Percentiles rank a stretch among this genome's conserved stretches.
Evolutionary conservation across 2,888 invertebrate genomes (phyloP).

Genomic region (Apomyelois bistriatella): DNA sequence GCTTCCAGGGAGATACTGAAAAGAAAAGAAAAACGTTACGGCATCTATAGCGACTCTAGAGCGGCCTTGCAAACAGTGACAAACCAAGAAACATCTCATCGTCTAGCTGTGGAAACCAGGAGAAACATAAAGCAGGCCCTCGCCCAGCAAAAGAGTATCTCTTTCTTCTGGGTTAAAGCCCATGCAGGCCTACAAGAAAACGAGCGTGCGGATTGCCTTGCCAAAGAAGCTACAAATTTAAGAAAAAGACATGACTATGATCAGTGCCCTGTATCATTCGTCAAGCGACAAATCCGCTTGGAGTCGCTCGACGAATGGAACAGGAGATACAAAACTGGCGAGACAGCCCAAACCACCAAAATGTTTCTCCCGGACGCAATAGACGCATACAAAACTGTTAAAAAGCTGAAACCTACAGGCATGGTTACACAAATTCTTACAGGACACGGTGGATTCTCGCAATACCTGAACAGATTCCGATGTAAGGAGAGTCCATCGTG

Average conservation of each 20-base stretch:
- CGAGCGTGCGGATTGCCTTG: too few species aligned
- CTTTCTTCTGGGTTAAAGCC: too few species aligned
- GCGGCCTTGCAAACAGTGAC: too few species aligned
- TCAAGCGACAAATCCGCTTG: background rate
- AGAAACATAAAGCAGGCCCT: too few species aligned
- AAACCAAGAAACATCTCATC: too few species aligned
- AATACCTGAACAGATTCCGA: constrained; percentile 10
- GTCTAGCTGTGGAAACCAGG: too few species aligned
- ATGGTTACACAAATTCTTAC: background rate
- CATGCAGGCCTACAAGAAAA: too few species aligned
- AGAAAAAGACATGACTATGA: background rate
- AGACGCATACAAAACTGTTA: background rate
- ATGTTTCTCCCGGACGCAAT: constrained; percentile 11
- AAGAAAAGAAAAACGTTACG: too few species aligned
- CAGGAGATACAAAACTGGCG: constrained; percentile 2
- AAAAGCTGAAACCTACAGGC: background rate
- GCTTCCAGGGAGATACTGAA: too few species aligned
- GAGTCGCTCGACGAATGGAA: constrained; percentile 19
- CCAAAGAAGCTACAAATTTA: too few species aligned
- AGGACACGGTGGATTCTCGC: constrained; percentile 1
- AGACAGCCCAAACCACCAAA: constrained; percentile 12
- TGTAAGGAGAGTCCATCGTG: constrained; percentile 17
- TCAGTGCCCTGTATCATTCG: background rate
- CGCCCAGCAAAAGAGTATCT: too few species aligned
- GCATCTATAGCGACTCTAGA: too few species aligned